Conservation (phyloP, 2,113 vertebrate genomes). For the Abramis brama region DNA sequence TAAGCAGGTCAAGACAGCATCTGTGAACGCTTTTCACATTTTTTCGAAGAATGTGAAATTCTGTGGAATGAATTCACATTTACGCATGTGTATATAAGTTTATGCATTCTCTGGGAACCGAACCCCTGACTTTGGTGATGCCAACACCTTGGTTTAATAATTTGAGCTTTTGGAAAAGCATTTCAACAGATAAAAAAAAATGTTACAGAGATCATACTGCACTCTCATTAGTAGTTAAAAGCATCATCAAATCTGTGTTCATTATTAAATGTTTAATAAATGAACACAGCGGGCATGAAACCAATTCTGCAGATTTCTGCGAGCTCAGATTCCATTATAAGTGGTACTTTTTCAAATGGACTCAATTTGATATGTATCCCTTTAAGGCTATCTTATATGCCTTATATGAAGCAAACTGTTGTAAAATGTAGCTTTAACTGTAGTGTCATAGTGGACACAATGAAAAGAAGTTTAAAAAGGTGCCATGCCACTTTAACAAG, state of each 20-base stretch:
- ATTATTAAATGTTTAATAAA: not conserved
- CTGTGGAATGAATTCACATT: not conserved
- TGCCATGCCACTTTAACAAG: not conserved
- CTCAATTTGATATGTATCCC: not conserved
- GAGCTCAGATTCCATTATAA: too few relatives aligned
- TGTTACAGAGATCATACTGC: too few relatives aligned
- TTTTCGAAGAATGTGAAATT: not conserved
- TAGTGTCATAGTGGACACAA: not conserved
- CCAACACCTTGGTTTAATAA: too few relatives aligned
- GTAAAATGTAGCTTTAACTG: not conserved
- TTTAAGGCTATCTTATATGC: not conserved
- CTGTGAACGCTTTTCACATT: not conserved
- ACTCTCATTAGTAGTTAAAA: not conserved
- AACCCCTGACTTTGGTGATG: too few relatives aligned
- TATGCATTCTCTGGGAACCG: too few relatives aligned
- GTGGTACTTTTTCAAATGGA: not conserved
- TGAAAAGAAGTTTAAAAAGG: not conserved
- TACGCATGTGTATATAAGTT: too few relatives aligned
- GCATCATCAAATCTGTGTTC: not conserved
- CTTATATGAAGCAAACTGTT: not conserved
- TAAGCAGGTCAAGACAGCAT: constrained; percentile 9
- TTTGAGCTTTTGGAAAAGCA: too few relatives aligned
- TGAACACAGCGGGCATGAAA: not conserved
- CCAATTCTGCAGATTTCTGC: too few relatives aligned
- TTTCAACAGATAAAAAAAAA: too few relatives aligned